A percentile compares a stretch with the other conserved stretches of the same genome.
These are phyloP conservation scores for Lycophotia porphyrea DNA, from an alignment of 2,888 invertebrate genomes.

Conservation along the genomic window DNA sequence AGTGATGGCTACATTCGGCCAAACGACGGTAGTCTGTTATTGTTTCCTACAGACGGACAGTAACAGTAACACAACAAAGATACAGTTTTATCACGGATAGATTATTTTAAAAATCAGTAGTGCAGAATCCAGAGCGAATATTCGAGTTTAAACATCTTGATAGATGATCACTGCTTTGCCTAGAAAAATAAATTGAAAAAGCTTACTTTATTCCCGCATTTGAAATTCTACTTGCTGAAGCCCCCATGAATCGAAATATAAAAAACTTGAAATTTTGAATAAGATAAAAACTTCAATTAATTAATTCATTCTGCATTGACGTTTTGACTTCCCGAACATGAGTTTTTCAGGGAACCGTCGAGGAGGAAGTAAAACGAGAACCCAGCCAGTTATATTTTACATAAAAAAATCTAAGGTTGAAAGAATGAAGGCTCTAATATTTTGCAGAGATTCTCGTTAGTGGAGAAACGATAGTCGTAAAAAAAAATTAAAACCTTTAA, in stretches of 20 bases:
- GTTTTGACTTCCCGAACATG: background rate
- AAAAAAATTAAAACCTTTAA: too few species aligned
- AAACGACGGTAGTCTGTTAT: background rate
- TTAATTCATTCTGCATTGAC: conserved; percentile 31
- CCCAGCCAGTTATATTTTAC: conserved; percentile 12
- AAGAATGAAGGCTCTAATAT: conserved; percentile 26
- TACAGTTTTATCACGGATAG: background rate
- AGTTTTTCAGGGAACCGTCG: conserved; percentile 26
- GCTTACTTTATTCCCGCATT: conserved; percentile 54
- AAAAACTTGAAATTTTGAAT: conserved; percentile 37
- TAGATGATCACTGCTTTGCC: too few species aligned
- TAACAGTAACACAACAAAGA: background rate
- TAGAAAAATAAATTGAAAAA: background rate
- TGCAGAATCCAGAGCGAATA: background rate
- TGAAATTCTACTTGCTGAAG: conserved; percentile 49
- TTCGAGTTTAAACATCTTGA: background rate
- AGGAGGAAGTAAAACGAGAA: background rate
- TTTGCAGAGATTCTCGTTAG: background rate
- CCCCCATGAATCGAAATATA: conserved; percentile 40
- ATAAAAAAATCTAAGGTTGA: background rate
- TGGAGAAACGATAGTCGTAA: too few species aligned
- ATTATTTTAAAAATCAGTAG: background rate
- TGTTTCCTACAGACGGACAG: background rate
- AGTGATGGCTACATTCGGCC: background rate
- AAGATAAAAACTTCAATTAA: background rate